Percentiles rank a stretch among this genome's conserved stretches.
Conservation (phyloP, 2,797 vertebrate species). For the Macrochelys suwanniensis region DNA sequence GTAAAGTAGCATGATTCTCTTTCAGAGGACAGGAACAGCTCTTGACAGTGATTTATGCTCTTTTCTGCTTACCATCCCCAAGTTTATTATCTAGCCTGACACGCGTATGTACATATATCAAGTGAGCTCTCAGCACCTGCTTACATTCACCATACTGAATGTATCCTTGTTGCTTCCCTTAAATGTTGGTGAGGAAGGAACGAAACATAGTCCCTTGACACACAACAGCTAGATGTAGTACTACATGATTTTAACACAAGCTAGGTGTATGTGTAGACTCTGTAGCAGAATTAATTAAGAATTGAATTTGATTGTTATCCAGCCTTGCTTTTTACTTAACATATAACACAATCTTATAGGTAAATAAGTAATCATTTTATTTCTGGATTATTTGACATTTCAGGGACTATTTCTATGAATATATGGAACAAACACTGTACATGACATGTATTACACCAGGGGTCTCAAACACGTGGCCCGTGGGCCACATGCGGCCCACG, state of each 20-base stretch:
- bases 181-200: constrained; percentile 26
- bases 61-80: constrained; percentile 61
- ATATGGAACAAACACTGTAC: constrained; percentile 11
- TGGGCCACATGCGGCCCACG: too few relatives aligned
- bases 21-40: constrained; percentile 73
- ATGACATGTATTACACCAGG: constrained; percentile 36
- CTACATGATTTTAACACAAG: constrained; percentile 18
- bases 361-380: constrained; percentile 68
- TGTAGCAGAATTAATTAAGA: constrained; percentile 63
- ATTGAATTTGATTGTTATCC: constrained; percentile 56
- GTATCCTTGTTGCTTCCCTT: constrained; percentile 57
- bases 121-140: constrained; percentile 59
- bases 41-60: constrained; percentile 86
- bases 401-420: constrained; percentile 55
- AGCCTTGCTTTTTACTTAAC: constrained; percentile 69
- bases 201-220: constrained; percentile 34
- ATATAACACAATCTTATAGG: constrained; percentile 63
- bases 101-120: constrained; percentile 75
- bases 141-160: constrained; percentile 40
- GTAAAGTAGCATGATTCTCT: constrained; percentile 46
- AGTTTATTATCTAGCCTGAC: constrained; percentile 82
- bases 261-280: constrained; percentile 19
- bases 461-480: too few relatives aligned
- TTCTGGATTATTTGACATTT: constrained; percentile 63
- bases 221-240: constrained; percentile 24